phyloP scores from a whole-genome alignment of 2,888 invertebrate genomes.

The Cecidostiba fungosa region DNA sequence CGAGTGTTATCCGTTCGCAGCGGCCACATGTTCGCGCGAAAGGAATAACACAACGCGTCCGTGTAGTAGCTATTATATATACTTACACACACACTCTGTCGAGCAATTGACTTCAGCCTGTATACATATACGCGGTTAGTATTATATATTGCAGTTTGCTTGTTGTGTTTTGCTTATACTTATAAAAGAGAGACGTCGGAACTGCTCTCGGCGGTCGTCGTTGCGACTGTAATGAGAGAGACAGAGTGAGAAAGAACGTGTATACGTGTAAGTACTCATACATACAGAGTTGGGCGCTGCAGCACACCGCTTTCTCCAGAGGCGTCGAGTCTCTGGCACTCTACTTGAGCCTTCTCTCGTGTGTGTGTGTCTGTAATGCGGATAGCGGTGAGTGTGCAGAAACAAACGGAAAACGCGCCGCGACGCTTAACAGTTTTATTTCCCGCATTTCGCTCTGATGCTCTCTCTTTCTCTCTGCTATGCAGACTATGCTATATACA shows the following conservation, averaged over 20 bases:
- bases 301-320: not conserved
- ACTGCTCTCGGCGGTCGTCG: not conserved
- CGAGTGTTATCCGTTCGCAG: not conserved
- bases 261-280: not conserved
- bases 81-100: not conserved
- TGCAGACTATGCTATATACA: not conserved
- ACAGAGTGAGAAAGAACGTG: not conserved
- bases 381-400: slow-evolving; percentile 17
- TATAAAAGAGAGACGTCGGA: too few species aligned
- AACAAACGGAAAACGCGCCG: not conserved
- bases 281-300: not conserved
- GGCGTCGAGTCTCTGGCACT: not conserved
- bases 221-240: not conserved
- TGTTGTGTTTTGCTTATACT: too few species aligned
- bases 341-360: too few species aligned
- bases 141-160: not conserved
- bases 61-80: not conserved
- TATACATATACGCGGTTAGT: not conserved
- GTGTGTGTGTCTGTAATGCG: not conserved
- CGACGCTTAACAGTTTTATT: slow-evolving; percentile 3
- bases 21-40: slow-evolving; percentile 11
- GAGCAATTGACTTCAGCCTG: not conserved
- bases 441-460: not conserved
- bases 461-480: not conserved
- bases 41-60: not conserved